Evolutionary conservation across 2,113 vertebrate genomes (phyloP).

Genomic region (Sylvicapra grimmia): DNA sequence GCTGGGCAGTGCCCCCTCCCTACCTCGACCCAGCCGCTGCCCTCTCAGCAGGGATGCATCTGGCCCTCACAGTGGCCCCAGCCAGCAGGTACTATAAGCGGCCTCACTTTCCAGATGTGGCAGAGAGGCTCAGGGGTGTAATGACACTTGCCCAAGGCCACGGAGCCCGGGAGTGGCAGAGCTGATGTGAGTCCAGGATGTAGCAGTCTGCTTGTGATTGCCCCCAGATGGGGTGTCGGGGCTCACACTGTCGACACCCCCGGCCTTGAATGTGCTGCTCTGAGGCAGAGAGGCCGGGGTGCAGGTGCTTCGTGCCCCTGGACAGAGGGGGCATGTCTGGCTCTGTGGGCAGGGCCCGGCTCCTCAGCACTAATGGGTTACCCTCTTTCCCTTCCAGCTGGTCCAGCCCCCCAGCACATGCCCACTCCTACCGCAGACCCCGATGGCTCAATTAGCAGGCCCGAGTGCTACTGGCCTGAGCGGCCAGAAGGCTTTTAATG

Average conservation of each 20-base stretch:
- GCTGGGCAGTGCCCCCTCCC: accelerated
- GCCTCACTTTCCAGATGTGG: neutral
- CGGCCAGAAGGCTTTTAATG: neutral
- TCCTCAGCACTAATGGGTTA: neutral
- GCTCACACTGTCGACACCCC: neutral
- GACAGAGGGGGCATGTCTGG: neutral
- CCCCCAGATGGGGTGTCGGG: neutral
- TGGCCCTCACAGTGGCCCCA: neutral
- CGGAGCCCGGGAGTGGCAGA: neutral
- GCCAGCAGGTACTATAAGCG: neutral
- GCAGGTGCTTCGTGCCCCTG: neutral
- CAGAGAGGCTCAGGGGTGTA: neutral
- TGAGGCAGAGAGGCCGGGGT: neutral
- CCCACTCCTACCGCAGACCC: neutral
- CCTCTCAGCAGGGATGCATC: neutral
- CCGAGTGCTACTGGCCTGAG: neutral
- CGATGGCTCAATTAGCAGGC: neutral
- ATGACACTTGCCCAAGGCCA: neutral
- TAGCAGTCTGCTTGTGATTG: neutral
- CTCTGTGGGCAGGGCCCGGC: neutral
- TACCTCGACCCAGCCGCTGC: neutral
- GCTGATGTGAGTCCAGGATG: neutral
- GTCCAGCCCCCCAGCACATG: neutral
- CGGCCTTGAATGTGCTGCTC: neutral
- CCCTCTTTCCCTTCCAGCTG: neutral